Evolutionary conservation across 2,888 invertebrate species (phyloP), one percentile per base, ranked within the genome.

Genomic region (Colostygia pectinataria): DNA sequence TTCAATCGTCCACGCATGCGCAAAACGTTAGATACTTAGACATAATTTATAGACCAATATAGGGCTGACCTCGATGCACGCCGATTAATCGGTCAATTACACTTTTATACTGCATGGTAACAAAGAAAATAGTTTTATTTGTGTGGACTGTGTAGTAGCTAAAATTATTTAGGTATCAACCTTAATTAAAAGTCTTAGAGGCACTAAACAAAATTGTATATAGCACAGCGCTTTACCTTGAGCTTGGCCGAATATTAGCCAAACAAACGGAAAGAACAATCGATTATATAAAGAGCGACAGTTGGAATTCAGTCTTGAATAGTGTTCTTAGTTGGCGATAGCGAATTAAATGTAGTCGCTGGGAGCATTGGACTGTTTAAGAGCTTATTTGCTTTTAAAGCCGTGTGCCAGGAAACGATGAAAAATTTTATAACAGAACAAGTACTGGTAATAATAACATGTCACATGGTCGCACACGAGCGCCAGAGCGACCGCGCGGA

Each of bases 161-260:
- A n/a, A n/a, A n/a, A n/a, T n/a, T n/a, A n/a, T n/a, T n/a, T n/a
- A n/a, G n/a, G n/a, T n/a, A n/a, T n/a, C n/a, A n/a, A n/a, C 20
- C 4, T 15, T 20, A 20, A 20, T 20, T 20, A 27, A 15, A 42
- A 31, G 15, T 15, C 15, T 15, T 3, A 15, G 5, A 32, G 27
- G 10, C 6, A 12, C 2, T 10, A 24, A n/a, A 5, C 8, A 10
- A 32, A 32, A 32, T 32, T 39, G 18, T 32, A 27, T 9, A 24
- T 23, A 20, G 5, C 7, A 31, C 24, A 10, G 10, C 37, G 20
- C 12, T 9, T 33, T 66, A 61, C 79, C 78, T 80, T 83, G 77
- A 81, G 67, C 81, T 81, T 83, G 78, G 80, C 71, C 80, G 62
- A 61, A 51, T 55, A 57, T 59, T 53, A 53, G 54, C 52, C 46